A percentile compares a stretch with the other conserved stretches of the same genome.
These are phyloP conservation scores for Acipenser ruthenus DNA, from an alignment of 2,797 vertebrate species.

Conservation along the genomic window DNA sequence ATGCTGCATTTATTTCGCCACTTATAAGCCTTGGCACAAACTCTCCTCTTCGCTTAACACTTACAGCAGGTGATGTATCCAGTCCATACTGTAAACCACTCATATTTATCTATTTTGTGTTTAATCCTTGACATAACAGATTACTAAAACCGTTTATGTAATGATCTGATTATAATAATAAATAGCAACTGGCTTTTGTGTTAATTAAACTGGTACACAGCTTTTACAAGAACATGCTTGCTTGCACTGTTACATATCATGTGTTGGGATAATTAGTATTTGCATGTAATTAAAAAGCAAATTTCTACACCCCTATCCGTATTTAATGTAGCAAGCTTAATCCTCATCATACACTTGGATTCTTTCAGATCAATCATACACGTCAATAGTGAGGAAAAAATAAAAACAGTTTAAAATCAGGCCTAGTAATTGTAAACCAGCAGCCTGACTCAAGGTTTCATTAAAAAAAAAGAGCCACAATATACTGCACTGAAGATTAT, in stretches of 20 bases:
- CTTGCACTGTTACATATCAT: not conserved
- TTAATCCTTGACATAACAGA: no score
- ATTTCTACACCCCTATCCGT: not conserved
- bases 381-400: constrained; percentile 6
- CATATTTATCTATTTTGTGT: no score
- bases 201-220: no score
- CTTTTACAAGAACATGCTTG: not conserved
- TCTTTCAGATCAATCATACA: not conserved
- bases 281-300: not conserved
- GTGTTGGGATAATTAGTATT: not conserved
- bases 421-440: not conserved
- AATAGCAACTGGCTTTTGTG: not conserved
- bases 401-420: constrained; percentile 3
- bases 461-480: no score
- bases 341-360: constrained; percentile 10
- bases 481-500: constrained; percentile 32
- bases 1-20: no score
- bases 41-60: no score
- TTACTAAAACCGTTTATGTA: no score
- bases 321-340: constrained; percentile 1
- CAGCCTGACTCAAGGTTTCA: no score
- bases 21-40: no score
- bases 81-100: no score
- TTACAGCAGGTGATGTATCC: no score
- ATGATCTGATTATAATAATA: not conserved